Conservation (phyloP, 2,113 vertebrate species). For the Montifringilla adamsi region DNA sequence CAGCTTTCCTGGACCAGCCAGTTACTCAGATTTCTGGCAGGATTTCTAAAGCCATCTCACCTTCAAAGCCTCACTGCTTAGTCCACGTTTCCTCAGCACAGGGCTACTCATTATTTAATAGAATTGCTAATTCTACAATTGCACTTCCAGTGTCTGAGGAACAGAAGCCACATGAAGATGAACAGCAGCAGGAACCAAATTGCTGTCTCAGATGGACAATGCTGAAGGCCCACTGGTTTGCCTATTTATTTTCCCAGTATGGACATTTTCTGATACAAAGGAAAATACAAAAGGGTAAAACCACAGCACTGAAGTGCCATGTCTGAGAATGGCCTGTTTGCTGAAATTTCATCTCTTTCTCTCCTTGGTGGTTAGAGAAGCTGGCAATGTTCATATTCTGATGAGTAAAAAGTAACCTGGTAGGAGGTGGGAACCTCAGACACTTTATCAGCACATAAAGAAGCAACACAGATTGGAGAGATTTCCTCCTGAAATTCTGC, state of each 20-base stretch:
- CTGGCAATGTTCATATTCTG: neutral
- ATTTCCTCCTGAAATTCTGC: neutral
- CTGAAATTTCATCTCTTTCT: neutral
- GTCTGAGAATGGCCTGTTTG: neutral
- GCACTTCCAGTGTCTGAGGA: neutral
- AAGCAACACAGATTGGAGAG: neutral
- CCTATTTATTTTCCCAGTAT: neutral
- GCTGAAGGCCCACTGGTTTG: neutral
- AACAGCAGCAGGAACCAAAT: neutral
- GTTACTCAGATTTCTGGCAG: neutral
- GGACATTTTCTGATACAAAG: neutral
- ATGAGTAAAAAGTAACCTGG: neutral
- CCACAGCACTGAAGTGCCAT: neutral
- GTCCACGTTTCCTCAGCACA: neutral
- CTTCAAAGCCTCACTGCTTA: neutral
- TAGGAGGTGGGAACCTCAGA: rapidly evolving
- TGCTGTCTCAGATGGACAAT: neutral
- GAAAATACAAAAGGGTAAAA: neutral
- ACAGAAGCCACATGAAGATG: neutral
- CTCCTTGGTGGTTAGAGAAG: neutral
- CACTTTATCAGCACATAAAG: neutral
- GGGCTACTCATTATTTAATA: neutral
- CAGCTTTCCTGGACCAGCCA: neutral
- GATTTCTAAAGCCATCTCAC: neutral
- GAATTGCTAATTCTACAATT: neutral